A percentile compares a stretch with the other conserved stretches of the same genome.
phyloP scores from a whole-genome alignment of 2,797 vertebrate genomes.

The Nannoperca obscura region DNA sequence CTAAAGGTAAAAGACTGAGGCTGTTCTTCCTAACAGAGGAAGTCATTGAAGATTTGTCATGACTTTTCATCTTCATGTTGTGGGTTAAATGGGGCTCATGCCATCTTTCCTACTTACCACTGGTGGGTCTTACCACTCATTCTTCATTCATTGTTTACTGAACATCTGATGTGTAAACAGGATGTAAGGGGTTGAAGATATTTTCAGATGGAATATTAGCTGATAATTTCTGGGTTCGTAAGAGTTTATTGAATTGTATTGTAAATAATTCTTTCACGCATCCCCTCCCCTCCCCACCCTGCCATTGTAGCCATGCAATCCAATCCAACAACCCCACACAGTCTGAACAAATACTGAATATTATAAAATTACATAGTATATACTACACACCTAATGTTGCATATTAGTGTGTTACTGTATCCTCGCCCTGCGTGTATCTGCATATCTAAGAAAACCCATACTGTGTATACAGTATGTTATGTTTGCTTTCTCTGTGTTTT shows the following conservation, averaged over 20 bases:
- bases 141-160: background rate
- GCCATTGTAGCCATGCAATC: background rate
- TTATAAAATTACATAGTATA: background rate
- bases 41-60: background rate
- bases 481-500: conserved; percentile 53
- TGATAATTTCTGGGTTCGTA: background rate
- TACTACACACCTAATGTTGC: background rate
- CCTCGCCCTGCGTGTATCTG: background rate
- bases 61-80: background rate
- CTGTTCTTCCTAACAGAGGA: background rate
- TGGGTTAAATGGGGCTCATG: background rate
- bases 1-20: background rate
- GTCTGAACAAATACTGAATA: background rate
- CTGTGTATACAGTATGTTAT: background rate
- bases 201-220: background rate
- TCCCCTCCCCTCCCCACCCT: background rate
- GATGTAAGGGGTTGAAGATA: background rate
- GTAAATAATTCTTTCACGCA: background rate
- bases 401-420: background rate
- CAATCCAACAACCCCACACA: conserved; percentile 1
- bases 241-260: background rate
- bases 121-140: background rate
- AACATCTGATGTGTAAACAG: background rate
- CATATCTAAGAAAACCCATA: background rate
- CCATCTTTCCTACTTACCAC: background rate